Base-by-base conservation (phyloP, 2,888 invertebrate species). In the Chesias legatella region DNA sequence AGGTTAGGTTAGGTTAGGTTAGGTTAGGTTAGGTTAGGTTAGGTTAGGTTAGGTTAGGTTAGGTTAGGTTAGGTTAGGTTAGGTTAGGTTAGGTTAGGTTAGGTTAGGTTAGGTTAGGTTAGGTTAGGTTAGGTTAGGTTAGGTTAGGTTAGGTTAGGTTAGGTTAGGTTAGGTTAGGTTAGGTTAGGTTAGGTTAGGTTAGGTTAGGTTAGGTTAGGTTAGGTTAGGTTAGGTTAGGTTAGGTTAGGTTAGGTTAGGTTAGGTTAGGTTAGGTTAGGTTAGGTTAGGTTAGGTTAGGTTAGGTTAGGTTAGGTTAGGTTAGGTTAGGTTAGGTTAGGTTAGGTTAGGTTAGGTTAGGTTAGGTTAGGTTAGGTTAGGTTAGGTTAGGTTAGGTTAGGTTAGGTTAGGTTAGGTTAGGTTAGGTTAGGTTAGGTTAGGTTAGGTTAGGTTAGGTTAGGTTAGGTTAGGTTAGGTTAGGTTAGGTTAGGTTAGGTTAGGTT, bases 311-410 rank as follows among this genome's bases (percentile, higher is more conserved):
- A 47, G 49, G 52, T 49, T 52, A 48, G 51, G 54, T 50, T 54
- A 51, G 51, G 54, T 55, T 55, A 51, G 54, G 48, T 54, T 51
- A 54, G 51, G 51, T 54, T 52, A 52, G 49, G 52, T 49, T 49
- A 49, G 49, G 47, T 49, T 46, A 47, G 47, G 46, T 49, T 42
- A 44, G 47, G 46, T 52, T 49, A 44, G 47, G 48, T 41, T 47
- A 48, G 51, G 43, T 43, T 51, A 51, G 48, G 43, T 53, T 48
- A 51, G 48, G 51, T 51, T 43, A 45, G 40, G 43, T 48, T 48
- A 48, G 48, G 50, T 48, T 51, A 56, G 53, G 51, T 51, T 51
- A 51, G 53, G 50, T 53, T 51, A 51, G 54, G 49, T 52, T 51
- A 40, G 43, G 42, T 45, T 47, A 47, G 47, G 40, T 45, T 44